Evolutionary conservation across 2,797 vertebrate species (phyloP).

Genomic region (Eulemur rubriventer): DNA sequence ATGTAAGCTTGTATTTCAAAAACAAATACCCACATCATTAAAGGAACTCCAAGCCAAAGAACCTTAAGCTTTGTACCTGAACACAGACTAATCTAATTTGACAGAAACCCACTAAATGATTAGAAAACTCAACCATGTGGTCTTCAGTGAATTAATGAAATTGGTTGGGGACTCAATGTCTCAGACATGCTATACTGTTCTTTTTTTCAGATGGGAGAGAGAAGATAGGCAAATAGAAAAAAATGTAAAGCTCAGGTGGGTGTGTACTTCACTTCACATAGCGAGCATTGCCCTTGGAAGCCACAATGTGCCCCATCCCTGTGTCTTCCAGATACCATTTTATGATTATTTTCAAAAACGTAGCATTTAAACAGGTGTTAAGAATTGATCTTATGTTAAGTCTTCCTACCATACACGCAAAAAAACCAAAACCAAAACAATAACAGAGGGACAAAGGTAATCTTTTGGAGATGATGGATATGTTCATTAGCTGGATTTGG

Average conservation of each 20-base stretch:
- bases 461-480: not conserved
- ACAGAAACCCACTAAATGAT: slow-evolving; percentile 74
- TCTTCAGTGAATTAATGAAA: slow-evolving; percentile 57
- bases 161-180: not conserved
- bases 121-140: slow-evolving; percentile 58
- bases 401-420: not conserved
- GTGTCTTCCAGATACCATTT: not conserved
- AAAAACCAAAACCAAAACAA: not conserved
- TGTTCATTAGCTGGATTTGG: not conserved
- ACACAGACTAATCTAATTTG: slow-evolving; percentile 68
- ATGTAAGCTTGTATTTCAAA: slow-evolving; percentile 36
- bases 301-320: not conserved
- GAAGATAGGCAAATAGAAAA: slow-evolving; percentile 46
- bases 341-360: not conserved
- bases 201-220: not conserved
- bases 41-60: slow-evolving; percentile 57
- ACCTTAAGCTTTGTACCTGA: slow-evolving; percentile 54
- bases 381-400: not conserved
- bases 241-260: not conserved
- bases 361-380: not conserved
- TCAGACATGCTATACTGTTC: slow-evolving; percentile 12
- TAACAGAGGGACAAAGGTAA: not conserved
- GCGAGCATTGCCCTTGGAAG: not conserved
- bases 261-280: not conserved
- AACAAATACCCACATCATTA: slow-evolving; percentile 60